phyloP scores from a whole-genome alignment of 2,888 invertebrate genomes.

The Caenorhabditis becei region DNA sequence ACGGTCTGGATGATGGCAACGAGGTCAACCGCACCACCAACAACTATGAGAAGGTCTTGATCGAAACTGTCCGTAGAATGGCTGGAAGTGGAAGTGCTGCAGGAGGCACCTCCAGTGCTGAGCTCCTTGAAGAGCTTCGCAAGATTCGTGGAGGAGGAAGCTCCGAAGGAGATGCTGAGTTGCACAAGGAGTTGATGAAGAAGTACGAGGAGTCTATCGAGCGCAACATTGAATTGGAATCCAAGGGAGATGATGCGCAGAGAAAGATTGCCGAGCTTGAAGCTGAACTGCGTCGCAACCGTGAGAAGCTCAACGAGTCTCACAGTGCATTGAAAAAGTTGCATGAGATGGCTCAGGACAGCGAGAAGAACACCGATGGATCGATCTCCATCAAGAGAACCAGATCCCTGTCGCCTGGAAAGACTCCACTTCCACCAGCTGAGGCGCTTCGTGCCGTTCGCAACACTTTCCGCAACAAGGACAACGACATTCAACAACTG shows the following conservation, averaged over 20 bases:
- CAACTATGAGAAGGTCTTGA: slow-evolving; percentile 73
- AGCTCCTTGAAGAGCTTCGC: slow-evolving; percentile 69
- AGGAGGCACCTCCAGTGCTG: slow-evolving; percentile 61
- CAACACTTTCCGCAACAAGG: slow-evolving; percentile 77
- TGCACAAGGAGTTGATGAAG: slow-evolving; percentile 80
- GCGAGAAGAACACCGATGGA: slow-evolving; percentile 69
- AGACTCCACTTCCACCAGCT: slow-evolving; percentile 75
- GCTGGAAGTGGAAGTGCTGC: slow-evolving; percentile 49
- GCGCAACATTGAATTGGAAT: slow-evolving; percentile 80
- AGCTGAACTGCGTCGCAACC: slow-evolving; percentile 76
- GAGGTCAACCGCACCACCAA: slow-evolving; percentile 66
- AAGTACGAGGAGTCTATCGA: slow-evolving; percentile 81
- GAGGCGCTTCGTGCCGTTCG: slow-evolving; percentile 79
- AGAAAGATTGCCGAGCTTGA: slow-evolving; percentile 79
- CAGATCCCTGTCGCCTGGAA: slow-evolving; percentile 79
- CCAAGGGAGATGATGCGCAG: slow-evolving; percentile 77
- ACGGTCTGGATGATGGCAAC: slow-evolving; percentile 59
- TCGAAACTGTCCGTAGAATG: slow-evolving; percentile 73
- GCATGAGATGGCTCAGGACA: slow-evolving; percentile 77
- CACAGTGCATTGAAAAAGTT: slow-evolving; percentile 77
- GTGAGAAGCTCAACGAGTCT: slow-evolving; percentile 76
- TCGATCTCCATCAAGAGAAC: slow-evolving; percentile 71
- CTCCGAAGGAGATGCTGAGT: slow-evolving; percentile 74
- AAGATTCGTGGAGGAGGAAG: slow-evolving; percentile 64
- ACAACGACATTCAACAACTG: slow-evolving; percentile 80